Evolutionary conservation across 35 echinoderm and acorn worm genomes (phyloP).

Genomic region (Ophioderma brevispina): DNA sequence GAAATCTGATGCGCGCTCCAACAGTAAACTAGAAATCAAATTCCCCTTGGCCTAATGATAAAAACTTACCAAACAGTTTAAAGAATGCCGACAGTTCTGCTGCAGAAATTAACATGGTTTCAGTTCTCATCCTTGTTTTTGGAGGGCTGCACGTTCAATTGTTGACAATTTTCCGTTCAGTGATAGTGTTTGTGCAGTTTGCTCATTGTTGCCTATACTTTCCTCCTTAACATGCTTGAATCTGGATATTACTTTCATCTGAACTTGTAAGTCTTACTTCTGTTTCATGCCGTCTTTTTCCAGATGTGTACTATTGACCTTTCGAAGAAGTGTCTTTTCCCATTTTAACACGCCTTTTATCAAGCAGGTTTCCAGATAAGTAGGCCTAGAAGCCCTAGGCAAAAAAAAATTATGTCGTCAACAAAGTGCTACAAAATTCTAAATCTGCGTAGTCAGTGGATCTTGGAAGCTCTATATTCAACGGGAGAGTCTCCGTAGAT

Average conservation of each 20-base stretch:
- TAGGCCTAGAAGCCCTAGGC: too few relatives aligned
- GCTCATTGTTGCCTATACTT: not conserved
- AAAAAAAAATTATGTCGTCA: too few relatives aligned
- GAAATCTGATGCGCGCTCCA: too few relatives aligned
- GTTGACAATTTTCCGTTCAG: not conserved
- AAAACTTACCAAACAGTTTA: not conserved
- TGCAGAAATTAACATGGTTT: not conserved
- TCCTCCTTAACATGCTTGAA: not conserved
- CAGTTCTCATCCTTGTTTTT: not conserved
- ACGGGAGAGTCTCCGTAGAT: too few relatives aligned
- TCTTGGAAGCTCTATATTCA: too few relatives aligned
- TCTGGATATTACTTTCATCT: not conserved
- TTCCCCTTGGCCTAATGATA: too few relatives aligned
- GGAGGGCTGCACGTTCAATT: not conserved
- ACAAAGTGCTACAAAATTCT: too few relatives aligned
- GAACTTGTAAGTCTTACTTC: not conserved
- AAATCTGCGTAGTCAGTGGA: too few relatives aligned
- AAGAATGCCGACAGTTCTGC: not conserved
- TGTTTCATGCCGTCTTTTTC: not conserved
- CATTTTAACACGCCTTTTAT: not conserved
- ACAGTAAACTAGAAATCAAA: too few relatives aligned
- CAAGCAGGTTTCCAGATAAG: too few relatives aligned
- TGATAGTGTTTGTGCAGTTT: not conserved
- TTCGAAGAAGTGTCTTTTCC: not conserved
- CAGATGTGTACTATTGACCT: not conserved